These are phyloP conservation scores for Brevimyrus niger DNA, from an alignment of 2,113 vertebrate species.

Conservation along the genomic window DNA sequence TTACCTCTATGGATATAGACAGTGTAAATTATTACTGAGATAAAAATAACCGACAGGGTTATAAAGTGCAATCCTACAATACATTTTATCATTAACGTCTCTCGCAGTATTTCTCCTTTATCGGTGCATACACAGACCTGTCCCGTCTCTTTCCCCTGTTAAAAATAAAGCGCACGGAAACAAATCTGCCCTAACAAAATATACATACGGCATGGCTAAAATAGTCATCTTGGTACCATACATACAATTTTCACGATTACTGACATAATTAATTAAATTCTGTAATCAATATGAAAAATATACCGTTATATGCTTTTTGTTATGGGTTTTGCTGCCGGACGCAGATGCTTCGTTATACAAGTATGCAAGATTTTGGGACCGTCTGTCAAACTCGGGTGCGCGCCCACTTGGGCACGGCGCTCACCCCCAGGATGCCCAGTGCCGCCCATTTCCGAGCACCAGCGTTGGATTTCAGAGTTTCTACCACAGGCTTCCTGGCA, in stretches of 20 bases:
- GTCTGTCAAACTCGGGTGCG: background rate
- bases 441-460: background rate
- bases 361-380: background rate
- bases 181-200: background rate
- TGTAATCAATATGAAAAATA: slow-evolving; percentile 20
- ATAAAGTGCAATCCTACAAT: slow-evolving; percentile 17
- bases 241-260: slow-evolving; percentile 23
- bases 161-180: background rate
- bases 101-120: slow-evolving; percentile 6
- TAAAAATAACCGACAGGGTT: slow-evolving; percentile 3
- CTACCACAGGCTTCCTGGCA: background rate
- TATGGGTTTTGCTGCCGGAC: background rate
- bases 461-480: background rate
- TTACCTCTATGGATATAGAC: background rate
- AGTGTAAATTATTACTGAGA: background rate
- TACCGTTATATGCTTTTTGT: slow-evolving; percentile 20
- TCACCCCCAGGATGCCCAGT: background rate
- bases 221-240: slow-evolving; percentile 27
- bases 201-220: slow-evolving; percentile 19
- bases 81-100: background rate
- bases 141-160: background rate
- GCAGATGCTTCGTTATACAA: slow-evolving; percentile 15
- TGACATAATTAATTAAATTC: slow-evolving; percentile 28
- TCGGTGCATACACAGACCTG: background rate
- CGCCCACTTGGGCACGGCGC: background rate